Evolutionary conservation across 2,888 invertebrate species (phyloP).

Genomic region (Pyrrhosoma nymphula): DNA sequence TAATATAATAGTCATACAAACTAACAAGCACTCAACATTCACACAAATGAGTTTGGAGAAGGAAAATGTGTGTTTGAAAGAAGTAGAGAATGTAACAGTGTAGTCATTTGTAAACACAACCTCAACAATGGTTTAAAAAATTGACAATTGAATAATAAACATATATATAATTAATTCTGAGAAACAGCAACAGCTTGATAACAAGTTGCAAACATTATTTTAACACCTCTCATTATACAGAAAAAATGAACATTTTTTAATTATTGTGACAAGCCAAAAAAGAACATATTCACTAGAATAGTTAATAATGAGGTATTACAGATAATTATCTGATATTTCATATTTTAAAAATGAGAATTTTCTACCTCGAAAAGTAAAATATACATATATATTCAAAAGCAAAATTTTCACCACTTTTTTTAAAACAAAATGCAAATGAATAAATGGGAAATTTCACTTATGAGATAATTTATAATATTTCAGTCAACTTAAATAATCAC

Average conservation of each 20-base stretch:
- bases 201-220: not conserved
- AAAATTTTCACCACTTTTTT: not conserved
- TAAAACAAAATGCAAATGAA: not conserved
- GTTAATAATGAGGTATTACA: too few species aligned
- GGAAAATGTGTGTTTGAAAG: constrained; percentile 49
- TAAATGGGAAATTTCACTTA: not conserved
- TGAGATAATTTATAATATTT: not conserved
- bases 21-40: constrained; percentile 9
- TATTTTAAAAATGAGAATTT: not conserved
- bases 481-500: too few species aligned
- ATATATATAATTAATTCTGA: not conserved
- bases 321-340: not conserved
- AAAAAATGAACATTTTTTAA: not conserved
- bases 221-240: not conserved
- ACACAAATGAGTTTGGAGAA: constrained; percentile 11
- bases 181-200: not conserved
- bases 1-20: not conserved
- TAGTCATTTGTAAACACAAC: not conserved
- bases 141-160: not conserved
- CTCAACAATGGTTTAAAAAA: not conserved
- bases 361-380: not conserved
- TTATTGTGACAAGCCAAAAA: not conserved
- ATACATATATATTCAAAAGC: not conserved
- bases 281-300: not conserved
- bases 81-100: not conserved